Conservation (phyloP, 2,888 invertebrate genomes). For the Drosophila glabriapex region DNA sequence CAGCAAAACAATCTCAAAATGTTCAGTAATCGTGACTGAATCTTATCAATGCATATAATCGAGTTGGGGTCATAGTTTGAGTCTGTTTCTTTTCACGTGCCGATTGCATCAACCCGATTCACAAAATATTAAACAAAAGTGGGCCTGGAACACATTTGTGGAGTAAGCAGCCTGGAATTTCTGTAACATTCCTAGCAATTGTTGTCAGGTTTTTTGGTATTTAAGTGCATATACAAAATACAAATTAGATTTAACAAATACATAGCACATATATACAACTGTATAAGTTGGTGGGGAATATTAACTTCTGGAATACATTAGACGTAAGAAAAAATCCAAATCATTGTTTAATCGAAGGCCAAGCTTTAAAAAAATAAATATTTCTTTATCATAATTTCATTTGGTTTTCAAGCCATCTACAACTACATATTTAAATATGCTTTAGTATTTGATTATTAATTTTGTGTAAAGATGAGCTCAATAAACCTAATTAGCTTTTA, state of each 20-base stretch:
- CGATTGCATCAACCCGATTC: neutral
- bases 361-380: no score
- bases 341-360: no score
- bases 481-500: neutral
- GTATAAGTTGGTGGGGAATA: neutral
- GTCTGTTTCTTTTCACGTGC: neutral
- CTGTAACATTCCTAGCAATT: neutral
- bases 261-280: neutral
- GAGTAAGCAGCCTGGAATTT: neutral
- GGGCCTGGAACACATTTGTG: neutral
- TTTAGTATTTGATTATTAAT: neutral
- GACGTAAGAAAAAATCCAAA: no score
- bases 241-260: neutral
- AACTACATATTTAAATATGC: neutral
- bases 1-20: conserved; percentile 2
- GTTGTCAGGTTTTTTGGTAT: neutral
- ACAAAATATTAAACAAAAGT: neutral
- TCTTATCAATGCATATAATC: conserved; percentile 24
- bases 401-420: neutral
- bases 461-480: neutral
- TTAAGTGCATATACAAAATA: neutral
- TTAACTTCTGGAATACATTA: neutral
- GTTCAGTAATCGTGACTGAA: neutral
- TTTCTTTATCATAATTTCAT: no score
- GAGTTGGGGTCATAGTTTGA: conserved; percentile 29